These are phyloP conservation scores for Coleophora flavipennella DNA, from an alignment of 2,888 invertebrate species.

Conservation along the genomic window DNA sequence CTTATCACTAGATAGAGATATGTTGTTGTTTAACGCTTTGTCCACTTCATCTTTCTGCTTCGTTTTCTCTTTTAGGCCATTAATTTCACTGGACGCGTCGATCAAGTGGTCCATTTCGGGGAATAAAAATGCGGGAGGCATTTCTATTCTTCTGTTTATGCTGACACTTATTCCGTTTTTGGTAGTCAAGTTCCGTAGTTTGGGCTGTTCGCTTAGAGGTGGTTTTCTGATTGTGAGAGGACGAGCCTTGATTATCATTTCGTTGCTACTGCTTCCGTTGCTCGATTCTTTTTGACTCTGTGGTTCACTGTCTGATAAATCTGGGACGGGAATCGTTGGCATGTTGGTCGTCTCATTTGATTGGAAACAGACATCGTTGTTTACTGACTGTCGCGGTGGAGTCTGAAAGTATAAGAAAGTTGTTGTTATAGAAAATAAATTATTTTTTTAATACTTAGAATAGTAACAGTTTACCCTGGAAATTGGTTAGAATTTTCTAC, in stretches of 20 bases:
- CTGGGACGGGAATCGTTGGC: constrained; percentile 49
- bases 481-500: not conserved
- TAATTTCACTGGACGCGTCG: constrained; percentile 52
- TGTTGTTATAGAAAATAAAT: no score
- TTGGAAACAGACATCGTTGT: constrained; percentile 47
- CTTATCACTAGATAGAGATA: constrained; percentile 43
- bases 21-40: constrained; percentile 44
- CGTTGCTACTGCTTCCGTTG: constrained; percentile 46
- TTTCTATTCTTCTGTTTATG: constrained; percentile 83
- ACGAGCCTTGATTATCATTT: constrained; percentile 81
- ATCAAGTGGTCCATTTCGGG: constrained; percentile 80
- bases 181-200: constrained; percentile 75
- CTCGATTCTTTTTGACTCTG: constrained; percentile 58
- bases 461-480: not conserved
- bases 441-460: not conserved
- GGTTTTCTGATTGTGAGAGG: constrained; percentile 88
- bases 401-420: constrained; percentile 44
- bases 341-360: constrained; percentile 34
- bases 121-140: constrained; percentile 87
- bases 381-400: constrained; percentile 67
- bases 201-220: constrained; percentile 85
- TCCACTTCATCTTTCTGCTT: constrained; percentile 60
- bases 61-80: constrained; percentile 47
- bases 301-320: constrained; percentile 43
- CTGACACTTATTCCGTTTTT: constrained; percentile 77